Percentiles rank a stretch among this genome's conserved stretches.
These are phyloP conservation scores for Ornithorhynchus anatinus DNA, from an alignment of 2,113 vertebrate genomes.

Conservation along the genomic window DNA sequence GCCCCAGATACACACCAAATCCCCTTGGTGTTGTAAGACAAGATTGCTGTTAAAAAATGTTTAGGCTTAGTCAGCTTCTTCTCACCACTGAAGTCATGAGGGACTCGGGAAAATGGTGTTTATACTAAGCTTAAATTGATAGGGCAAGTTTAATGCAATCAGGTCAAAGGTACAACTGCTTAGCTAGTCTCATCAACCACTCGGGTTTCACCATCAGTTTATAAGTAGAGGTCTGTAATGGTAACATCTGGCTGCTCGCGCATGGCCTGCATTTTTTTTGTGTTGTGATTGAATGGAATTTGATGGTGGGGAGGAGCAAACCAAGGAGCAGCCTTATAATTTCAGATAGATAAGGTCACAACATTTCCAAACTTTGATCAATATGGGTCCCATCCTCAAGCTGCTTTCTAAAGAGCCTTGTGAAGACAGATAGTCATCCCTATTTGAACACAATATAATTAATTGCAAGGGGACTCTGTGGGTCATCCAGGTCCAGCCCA, in stretches of 20 bases:
- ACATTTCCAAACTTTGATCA: slow-evolving; percentile 70
- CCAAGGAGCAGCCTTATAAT: slow-evolving; percentile 69
- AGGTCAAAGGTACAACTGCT: slow-evolving; percentile 89
- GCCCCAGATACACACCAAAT: slow-evolving; percentile 79
- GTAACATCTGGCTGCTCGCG: slow-evolving; percentile 83
- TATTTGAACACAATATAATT: neutral
- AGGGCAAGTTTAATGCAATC: slow-evolving; percentile 84
- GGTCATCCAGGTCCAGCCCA: neutral
- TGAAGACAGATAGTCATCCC: slow-evolving; percentile 2
- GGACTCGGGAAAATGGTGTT: slow-evolving; percentile 84
- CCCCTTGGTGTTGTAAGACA: slow-evolving; percentile 87
- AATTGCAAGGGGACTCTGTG: neutral
- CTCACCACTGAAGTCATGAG: slow-evolving; percentile 77
- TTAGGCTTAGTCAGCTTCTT: slow-evolving; percentile 83
- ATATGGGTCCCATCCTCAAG: slow-evolving; percentile 23
- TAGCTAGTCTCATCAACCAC: slow-evolving; percentile 86
- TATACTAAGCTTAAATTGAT: slow-evolving; percentile 87
- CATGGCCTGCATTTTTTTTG: slow-evolving; percentile 67
- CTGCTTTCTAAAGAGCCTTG: slow-evolving; percentile 43
- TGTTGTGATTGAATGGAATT: slow-evolving; percentile 75
- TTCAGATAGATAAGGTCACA: slow-evolving; percentile 67
- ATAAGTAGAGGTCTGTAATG: slow-evolving; percentile 77
- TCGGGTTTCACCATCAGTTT: slow-evolving; percentile 82
- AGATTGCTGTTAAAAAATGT: slow-evolving; percentile 86
- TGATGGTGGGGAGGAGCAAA: slow-evolving; percentile 74